Conservation (phyloP, 1,140 invertebrate species). For the Dinoponera quadriceps region DNA sequence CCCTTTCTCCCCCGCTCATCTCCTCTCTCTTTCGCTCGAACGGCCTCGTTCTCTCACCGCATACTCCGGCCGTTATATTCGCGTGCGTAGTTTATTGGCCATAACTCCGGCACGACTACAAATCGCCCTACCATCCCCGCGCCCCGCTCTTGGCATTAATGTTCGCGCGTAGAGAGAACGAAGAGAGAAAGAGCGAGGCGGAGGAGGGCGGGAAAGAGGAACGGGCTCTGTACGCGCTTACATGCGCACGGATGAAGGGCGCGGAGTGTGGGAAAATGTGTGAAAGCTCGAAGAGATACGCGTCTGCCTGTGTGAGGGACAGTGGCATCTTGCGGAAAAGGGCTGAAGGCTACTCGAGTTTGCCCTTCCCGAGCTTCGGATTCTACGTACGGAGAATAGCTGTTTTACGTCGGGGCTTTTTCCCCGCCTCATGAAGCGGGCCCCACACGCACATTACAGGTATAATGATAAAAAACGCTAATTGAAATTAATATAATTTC, state of each 20-base stretch:
- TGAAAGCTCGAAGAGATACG: neutral
- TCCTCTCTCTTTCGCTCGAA: neutral
- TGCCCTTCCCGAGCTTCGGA: neutral
- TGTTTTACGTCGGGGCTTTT: slow-evolving; percentile 10
- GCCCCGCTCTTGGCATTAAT: slow-evolving; percentile 76
- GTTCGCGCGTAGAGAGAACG: slow-evolving; percentile 47
- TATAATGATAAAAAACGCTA: slow-evolving; percentile 20
- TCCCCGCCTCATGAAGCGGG: neutral
- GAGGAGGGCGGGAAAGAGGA: slow-evolving; percentile 22
- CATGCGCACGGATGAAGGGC: slow-evolving; percentile 28
- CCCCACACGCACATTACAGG: slow-evolving; percentile 2
- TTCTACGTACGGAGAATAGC: slow-evolving; percentile 10
- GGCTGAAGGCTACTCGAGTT: neutral
- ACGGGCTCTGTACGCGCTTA: neutral
- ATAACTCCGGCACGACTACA: slow-evolving; percentile 83
- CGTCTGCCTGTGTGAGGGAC: slow-evolving; percentile 12
- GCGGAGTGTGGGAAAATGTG: slow-evolving; percentile 8
- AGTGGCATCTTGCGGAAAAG: slow-evolving; percentile 16
- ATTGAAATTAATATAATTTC: slow-evolving; percentile 23
- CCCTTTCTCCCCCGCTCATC: neutral
- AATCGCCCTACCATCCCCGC: slow-evolving; percentile 73
- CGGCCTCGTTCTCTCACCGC: slow-evolving; percentile 28
- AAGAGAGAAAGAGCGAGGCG: slow-evolving; percentile 34
- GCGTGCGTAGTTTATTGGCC: slow-evolving; percentile 83
- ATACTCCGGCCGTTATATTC: slow-evolving; percentile 77